Evolutionary conservation across 2,113 vertebrate species (phyloP).

Genomic region (Dolichallabes microphthalmus): DNA sequence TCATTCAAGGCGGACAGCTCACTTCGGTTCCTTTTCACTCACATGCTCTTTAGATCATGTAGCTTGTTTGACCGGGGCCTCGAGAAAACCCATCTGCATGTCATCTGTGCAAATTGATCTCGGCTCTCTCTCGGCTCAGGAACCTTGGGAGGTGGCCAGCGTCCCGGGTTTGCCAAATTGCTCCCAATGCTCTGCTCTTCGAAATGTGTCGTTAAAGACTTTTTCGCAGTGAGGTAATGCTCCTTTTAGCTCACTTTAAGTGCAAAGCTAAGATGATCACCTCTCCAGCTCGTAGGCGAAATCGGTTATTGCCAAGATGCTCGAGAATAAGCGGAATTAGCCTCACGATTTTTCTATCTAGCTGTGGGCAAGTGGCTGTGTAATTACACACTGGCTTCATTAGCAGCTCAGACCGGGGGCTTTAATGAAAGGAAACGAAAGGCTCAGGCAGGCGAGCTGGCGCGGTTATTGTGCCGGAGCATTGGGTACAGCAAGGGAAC

Average conservation of each 20-base stretch:
- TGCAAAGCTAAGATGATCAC: conserved; percentile 22
- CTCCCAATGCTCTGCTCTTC: conserved; percentile 20
- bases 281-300: conserved; percentile 17
- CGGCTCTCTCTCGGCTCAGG: conserved; percentile 9
- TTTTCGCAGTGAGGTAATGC: conserved; percentile 29
- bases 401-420: conserved; percentile 38
- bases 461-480: conserved; percentile 33
- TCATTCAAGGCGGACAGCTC: neutral
- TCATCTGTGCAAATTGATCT: conserved; percentile 45
- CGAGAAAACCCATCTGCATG: conserved; percentile 27
- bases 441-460: conserved; percentile 33
- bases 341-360: conserved; percentile 42
- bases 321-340: conserved; percentile 40
- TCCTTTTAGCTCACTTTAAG: conserved; percentile 13
- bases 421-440: conserved; percentile 52
- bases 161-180: conserved; percentile 36
- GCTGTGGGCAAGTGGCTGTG: conserved; percentile 46
- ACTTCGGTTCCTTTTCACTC: neutral
- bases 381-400: conserved; percentile 52
- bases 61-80: conserved; percentile 28
- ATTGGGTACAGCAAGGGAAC: conserved; percentile 30
- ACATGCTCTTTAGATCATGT: conserved; percentile 16
- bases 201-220: conserved; percentile 39
- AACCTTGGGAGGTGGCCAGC: conserved; percentile 38
- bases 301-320: conserved; percentile 31